Evolutionary conservation across 1,140 invertebrate genomes (phyloP), one percentile per base, ranked within the genome.

Genomic region (Drosophila rhopaloa): DNA sequence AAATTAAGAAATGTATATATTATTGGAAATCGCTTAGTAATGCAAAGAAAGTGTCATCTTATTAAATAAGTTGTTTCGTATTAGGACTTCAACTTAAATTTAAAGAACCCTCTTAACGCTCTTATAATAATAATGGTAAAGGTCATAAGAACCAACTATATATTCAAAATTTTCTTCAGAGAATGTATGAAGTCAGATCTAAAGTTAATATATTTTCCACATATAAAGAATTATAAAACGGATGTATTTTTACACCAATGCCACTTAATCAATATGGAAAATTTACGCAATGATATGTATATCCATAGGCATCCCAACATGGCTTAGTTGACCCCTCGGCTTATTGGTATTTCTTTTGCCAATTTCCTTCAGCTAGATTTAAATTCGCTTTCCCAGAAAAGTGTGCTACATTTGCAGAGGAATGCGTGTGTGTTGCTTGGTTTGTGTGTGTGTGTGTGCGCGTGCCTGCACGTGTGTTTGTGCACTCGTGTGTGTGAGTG

Each of bases 271-370:
- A 68, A 74, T 75, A 50, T 43, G 37, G 35, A 32, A 38, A 32
- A 47, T 44, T 44, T 38, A 50, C 35, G 24, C 38, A 41, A 9
- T 24, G 44, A 37, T 38, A 38, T 41, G 7, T 46, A 41, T 58
- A 40, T 50, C 11, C 51, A 50, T 63, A 27, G 47, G n/a, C 41
- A 54, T 44, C 38, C 58, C 29, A 37, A 32, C 29, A 16, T 24
- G 55, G 27, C 59, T 70, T 59, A 63, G 56, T 55, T 60, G 63
- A 65, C 81, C 75, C 73, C 65, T 63, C 62, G 79, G 79, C 78
- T 86, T 86, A 82, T 82, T 68, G 74, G 74, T 65, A 77, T 83
- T 67, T 61, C 46, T 66, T 78, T 68, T 63, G 59, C 47, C 35
- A 13, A 38, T 16, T 56, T 57, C 14, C 73, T 40, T 48, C 2